phyloP scores from a whole-genome alignment of 2,888 invertebrate genomes.

The Megaustenia siamemsis region DNA sequence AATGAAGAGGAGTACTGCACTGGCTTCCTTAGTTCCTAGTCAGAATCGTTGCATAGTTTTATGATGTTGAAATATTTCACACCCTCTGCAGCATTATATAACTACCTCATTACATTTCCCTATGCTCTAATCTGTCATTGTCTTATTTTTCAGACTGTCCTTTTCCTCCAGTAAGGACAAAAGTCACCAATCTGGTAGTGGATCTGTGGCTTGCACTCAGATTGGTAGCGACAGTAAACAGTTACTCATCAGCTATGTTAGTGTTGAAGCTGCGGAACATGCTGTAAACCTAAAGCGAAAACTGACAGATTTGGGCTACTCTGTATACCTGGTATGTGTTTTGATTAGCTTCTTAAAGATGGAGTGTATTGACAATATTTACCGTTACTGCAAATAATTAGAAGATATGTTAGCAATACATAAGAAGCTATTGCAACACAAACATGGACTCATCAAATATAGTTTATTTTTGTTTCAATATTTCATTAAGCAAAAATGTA shows the following conservation, averaged over 20 bases:
- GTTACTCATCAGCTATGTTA: conserved; percentile 80
- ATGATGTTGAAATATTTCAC: too few species aligned
- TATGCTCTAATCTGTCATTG: not conserved
- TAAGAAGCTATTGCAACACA: too few species aligned
- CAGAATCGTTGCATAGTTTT: too few species aligned
- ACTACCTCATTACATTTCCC: not conserved
- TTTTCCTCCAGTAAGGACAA: conserved; percentile 43
- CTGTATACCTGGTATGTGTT: conserved; percentile 77
- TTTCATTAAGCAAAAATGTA: too few species aligned
- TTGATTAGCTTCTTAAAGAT: too few species aligned
- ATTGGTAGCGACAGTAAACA: conserved; percentile 66
- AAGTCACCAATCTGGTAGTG: not conserved
- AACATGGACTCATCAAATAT: too few species aligned
- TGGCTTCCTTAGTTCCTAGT: too few species aligned
- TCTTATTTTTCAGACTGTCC: conserved; percentile 31
- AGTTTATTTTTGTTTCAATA: too few species aligned
- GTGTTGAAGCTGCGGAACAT: conserved; percentile 79
- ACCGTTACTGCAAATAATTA: not conserved
- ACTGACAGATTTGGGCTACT: conserved; percentile 75
- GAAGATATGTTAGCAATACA: not conserved
- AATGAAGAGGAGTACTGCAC: too few species aligned
- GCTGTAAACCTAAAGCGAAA: conserved; percentile 77
- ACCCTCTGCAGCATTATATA: too few species aligned
- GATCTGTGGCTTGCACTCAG: not conserved
- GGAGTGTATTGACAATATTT: too few species aligned